Evolutionary conservation across 2,797 vertebrate genomes (phyloP).

Genomic region (Lacerta bilineata): DNA sequence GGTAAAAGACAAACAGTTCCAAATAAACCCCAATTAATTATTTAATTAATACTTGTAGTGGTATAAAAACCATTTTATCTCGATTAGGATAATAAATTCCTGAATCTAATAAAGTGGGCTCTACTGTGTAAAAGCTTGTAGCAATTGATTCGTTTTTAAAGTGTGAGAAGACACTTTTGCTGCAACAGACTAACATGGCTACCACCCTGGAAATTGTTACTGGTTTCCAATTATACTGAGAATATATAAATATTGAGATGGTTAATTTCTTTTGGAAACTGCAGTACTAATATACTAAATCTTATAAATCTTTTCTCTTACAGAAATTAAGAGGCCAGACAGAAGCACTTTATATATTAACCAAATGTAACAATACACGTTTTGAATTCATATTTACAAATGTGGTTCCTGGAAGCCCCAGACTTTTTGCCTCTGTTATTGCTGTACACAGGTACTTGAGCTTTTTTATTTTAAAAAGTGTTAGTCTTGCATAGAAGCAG

Average conservation of each 20-base stretch:
- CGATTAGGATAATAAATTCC: too few species aligned
- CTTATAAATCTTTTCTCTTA: constrained; percentile 61
- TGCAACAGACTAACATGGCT: too few species aligned
- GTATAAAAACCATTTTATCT: too few species aligned
- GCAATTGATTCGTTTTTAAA: too few species aligned
- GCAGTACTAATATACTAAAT: constrained; percentile 50
- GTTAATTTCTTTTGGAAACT: constrained; percentile 36
- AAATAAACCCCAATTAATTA: too few species aligned
- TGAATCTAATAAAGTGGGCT: too few species aligned
- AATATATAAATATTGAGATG: constrained; percentile 16
- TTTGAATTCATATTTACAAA: constrained; percentile 99
- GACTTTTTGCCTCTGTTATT: constrained; percentile 97
- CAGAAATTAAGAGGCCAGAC: constrained; percentile 98
- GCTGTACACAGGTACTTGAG: constrained; percentile 93
- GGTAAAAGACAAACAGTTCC: too few species aligned
- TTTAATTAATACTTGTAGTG: too few species aligned
- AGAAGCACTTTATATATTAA: constrained; percentile 98
- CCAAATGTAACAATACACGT: constrained; percentile 96
- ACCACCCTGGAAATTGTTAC: too few species aligned
- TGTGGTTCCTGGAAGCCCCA: constrained; percentile 95
- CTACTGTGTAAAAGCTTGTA: too few species aligned
- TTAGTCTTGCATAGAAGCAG: not conserved
- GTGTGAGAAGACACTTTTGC: too few species aligned
- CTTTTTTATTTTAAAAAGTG: not conserved
- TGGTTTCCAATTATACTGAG: not conserved